Base-by-base conservation (phyloP, 2,888 invertebrate species). In the Catocala sponsa region DNA sequence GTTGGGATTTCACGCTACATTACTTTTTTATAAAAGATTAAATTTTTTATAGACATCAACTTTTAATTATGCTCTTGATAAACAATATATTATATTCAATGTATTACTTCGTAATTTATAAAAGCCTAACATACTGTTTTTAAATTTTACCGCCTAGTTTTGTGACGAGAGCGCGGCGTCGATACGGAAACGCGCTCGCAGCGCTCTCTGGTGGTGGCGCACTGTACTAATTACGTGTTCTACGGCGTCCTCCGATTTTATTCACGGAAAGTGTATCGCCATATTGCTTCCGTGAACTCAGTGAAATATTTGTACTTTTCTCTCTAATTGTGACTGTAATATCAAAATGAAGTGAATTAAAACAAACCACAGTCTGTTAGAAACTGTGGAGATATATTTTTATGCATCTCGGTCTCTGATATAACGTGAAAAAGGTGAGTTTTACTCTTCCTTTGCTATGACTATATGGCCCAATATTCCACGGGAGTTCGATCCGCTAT, bases 381-480 rank as follows among this genome's bases (percentile, higher is more conserved):
- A 86, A 83, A 89, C 79, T 82, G 74, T 79, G 78, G 80, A 80
- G 80, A 88, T 79, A 85, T 84, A 79, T 86, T 91, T 88, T 82
- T 80, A 80, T 79, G 84, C 79, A 80, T 81, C 82, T 82, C 84
- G 81, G 79, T 72, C 79, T 78, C 77, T 76, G 82, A 86, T 84
- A 82, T 83, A 77, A 76, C 78, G 83, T 80, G 84, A 85, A 92
- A 94, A 91, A 90, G 94, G 95, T 95, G 80, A 94, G 94, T 94
- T 94, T 92, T 76, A 91, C 88, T 91, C 91, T 91, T 90, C 83
- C 92, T 92, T 85, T 91, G 88, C 89, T 90, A 93, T 94, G 95
- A 90, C 94, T 94, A 94, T 94, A 95, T 95, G 95, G 95, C 94
- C 94, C 93, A 95, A 94, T 94, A 94, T 95, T 95, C 95, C 94